These are phyloP conservation scores for Castor canadensis DNA, from an alignment of 2,113 vertebrate species.

Conservation along the genomic window DNA sequence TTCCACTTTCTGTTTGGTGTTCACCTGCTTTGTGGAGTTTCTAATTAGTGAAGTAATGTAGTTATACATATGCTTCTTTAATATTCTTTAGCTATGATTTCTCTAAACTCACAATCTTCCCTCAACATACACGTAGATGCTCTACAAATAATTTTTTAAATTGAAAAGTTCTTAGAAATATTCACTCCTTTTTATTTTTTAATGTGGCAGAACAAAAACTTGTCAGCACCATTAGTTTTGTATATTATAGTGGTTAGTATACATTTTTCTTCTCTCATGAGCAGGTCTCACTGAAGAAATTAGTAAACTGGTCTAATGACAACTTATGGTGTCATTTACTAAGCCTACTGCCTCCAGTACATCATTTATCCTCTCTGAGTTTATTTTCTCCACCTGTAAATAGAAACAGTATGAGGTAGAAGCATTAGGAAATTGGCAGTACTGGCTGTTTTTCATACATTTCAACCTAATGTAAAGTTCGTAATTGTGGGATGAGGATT, in stretches of 20 bases:
- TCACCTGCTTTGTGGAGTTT: constrained; percentile 15
- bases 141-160: constrained; percentile 27
- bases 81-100: constrained; percentile 24
- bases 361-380: not conserved
- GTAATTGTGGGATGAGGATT: not conserved
- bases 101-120: not conserved
- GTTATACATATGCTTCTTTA: not conserved
- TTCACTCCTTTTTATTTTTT: not conserved
- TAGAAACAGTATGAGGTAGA: not conserved
- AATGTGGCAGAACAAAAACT: constrained; percentile 17
- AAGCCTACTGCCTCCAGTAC: not conserved
- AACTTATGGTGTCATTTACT: not conserved
- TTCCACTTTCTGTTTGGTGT: constrained; percentile 24
- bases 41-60: constrained; percentile 29
- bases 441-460: not conserved
- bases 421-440: not conserved
- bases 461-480: not conserved
- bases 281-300: not conserved
- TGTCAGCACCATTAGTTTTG: not conserved
- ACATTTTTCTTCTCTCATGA: not conserved
- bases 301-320: not conserved
- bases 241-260: not conserved
- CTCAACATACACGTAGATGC: not conserved
- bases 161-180: constrained; percentile 13
- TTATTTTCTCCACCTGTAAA: constrained; percentile 23